Base-by-base conservation (phyloP, 2,797 vertebrate species). In the Acanthopagrus latus region DNA sequence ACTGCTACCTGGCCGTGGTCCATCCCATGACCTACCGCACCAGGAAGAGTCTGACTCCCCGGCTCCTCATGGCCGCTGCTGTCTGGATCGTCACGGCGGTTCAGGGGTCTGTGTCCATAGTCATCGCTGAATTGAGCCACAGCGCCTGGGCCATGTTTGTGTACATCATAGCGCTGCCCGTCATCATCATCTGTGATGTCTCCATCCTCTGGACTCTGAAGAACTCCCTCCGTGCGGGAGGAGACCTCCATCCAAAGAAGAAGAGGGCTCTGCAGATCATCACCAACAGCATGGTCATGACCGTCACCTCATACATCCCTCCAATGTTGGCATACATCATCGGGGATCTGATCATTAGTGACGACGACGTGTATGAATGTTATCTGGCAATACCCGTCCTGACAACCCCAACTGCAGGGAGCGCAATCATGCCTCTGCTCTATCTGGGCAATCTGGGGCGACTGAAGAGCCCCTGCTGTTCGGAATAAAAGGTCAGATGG, bases 1-100 rank as follows among this genome's bases (percentile, higher is more conserved):
- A 93, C 58, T 88, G 89, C 59, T 83, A 86, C 67, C n/a, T 92
- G 44, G 89, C 92, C 23, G 92, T 93, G 54, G 64, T 89, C n/a
- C 67, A 91, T 62, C 93, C 91, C 0, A 54, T 92, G 29, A 12
- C 56, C 21, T 93, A 89, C 65, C 82, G 71, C 56, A 29, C 44
- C 13, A 83, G 47, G 38, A 90, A 83, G 65, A 88, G 74, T 21
- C 59, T 87, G 8, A 18, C 5, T 12, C 68, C 71, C 4, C 74
- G 75, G 23, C 29, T 85, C n/a, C 10, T 74, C 8, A 55, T 83
- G 38, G 75, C 47, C 4, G 9, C 63, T 1, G 48, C 20, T 0
- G 68, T 86, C 7, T 91, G 87, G 87, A 20, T 48, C 1, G 2
- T 77, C n/a, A 82, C 77, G 0, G 0, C 44, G 1, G 16, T 21